Evolutionary conservation across 2,113 vertebrate genomes (phyloP).

Genomic region (Chaetops frenatus): DNA sequence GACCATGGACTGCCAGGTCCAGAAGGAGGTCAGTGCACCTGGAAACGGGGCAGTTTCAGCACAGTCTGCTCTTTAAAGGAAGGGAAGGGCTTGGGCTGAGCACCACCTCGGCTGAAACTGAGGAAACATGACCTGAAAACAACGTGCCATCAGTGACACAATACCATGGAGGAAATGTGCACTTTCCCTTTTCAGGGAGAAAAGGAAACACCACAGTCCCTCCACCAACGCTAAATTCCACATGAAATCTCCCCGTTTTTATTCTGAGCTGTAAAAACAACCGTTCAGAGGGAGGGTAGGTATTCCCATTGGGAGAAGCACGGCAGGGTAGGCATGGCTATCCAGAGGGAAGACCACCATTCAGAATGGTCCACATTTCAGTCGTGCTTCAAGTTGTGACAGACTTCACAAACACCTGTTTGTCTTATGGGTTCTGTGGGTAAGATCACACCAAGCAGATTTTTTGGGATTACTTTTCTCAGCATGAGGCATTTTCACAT

Average conservation of each 20-base stretch:
- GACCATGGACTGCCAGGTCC: fast-evolving
- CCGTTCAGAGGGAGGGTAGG: background rate
- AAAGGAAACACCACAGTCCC: background rate
- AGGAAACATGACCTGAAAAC: background rate
- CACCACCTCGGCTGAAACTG: background rate
- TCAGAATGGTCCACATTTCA: background rate
- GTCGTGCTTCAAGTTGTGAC: background rate
- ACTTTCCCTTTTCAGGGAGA: background rate
- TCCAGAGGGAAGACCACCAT: background rate
- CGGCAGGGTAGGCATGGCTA: background rate
- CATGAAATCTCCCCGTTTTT: background rate
- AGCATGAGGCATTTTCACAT: background rate
- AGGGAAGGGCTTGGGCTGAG: background rate
- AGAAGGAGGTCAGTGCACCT: background rate
- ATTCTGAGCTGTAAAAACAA: background rate
- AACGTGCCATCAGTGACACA: fast-evolving
- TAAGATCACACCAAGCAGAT: background rate
- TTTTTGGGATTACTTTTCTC: background rate
- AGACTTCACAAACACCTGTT: background rate
- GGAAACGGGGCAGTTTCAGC: background rate
- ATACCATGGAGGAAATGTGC: fast-evolving
- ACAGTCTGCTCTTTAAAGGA: background rate
- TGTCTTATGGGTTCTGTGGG: background rate
- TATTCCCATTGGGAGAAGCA: background rate
- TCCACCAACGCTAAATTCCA: background rate